Evolutionary conservation across 2,888 invertebrate genomes (phyloP).

Genomic region (Marasmarcha lunaedactyla): DNA sequence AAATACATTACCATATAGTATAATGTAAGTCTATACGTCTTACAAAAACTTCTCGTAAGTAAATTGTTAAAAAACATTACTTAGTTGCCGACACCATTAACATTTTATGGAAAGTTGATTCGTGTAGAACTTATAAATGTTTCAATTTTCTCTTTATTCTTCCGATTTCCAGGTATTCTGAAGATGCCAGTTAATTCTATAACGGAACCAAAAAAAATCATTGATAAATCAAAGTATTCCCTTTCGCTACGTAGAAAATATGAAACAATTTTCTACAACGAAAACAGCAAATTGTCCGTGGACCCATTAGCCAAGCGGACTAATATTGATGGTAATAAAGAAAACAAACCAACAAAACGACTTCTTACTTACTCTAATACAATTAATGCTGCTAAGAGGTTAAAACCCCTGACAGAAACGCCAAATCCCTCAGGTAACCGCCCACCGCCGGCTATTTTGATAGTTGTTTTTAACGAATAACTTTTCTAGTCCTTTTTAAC

Average conservation of each 20-base stretch:
- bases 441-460: not conserved
- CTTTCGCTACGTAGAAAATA: constrained; percentile 56
- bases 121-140: constrained; percentile 11
- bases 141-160: not conserved
- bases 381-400: constrained; percentile 49
- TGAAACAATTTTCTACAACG: constrained; percentile 46
- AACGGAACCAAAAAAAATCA: constrained; percentile 53
- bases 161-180: constrained; percentile 49
- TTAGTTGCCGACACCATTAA: constrained; percentile 40
- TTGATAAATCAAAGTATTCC: constrained; percentile 50
- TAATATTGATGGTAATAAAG: constrained; percentile 36
- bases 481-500: not conserved
- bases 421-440: constrained; percentile 34
- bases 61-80: constrained; percentile 20
- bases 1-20: constrained; percentile 44
- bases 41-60: constrained; percentile 51
- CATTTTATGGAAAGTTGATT: constrained; percentile 42
- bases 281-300: constrained; percentile 32
- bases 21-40: constrained; percentile 58
- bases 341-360: constrained; percentile 53
- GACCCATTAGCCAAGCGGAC: constrained; percentile 28
- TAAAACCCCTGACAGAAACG: constrained; percentile 44
- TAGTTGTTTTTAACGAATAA: not conserved
- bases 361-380: constrained; percentile 46
- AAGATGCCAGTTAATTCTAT: constrained; percentile 68